Conservation (phyloP, 2,888 invertebrate species). For the Lucinisca nassula region DNA sequence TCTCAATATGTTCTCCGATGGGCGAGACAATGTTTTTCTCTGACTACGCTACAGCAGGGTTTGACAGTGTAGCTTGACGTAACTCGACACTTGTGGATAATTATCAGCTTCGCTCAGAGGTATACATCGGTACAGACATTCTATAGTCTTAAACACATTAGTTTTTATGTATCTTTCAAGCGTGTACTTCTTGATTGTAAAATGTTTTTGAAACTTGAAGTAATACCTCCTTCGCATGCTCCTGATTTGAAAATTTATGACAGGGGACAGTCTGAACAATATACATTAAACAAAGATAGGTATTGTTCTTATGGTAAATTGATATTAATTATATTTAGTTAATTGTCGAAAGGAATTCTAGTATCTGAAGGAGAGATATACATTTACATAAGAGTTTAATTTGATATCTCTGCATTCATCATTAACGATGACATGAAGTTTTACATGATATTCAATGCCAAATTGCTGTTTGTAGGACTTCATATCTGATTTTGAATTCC, state of each 20-base stretch:
- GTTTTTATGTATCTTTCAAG: background rate
- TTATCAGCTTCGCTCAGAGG: background rate
- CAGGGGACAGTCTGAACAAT: slow-evolving; percentile 17
- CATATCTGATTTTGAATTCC: background rate
- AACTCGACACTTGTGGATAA: background rate
- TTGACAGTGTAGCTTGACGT: background rate
- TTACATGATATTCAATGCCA: slow-evolving; percentile 4
- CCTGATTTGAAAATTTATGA: background rate
- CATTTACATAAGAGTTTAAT: background rate
- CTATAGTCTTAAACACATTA: background rate
- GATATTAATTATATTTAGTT: slow-evolving; percentile 47
- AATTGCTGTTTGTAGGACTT: background rate
- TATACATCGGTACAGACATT: background rate
- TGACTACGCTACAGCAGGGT: background rate
- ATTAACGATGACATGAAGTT: background rate
- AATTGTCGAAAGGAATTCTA: slow-evolving; percentile 38
- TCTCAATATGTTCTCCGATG: background rate
- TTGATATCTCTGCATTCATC: slow-evolving; percentile 1
- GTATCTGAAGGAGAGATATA: background rate
- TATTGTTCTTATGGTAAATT: slow-evolving; percentile 50
- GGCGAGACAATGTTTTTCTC: background rate
- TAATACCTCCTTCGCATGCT: background rate
- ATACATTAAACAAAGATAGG: slow-evolving; percentile 40
- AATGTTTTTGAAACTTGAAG: background rate
- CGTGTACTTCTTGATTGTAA: background rate